These are phyloP conservation scores for Sinotaia quadrata DNA, from an alignment of 2,888 invertebrate genomes.

Conservation along the genomic window DNA sequence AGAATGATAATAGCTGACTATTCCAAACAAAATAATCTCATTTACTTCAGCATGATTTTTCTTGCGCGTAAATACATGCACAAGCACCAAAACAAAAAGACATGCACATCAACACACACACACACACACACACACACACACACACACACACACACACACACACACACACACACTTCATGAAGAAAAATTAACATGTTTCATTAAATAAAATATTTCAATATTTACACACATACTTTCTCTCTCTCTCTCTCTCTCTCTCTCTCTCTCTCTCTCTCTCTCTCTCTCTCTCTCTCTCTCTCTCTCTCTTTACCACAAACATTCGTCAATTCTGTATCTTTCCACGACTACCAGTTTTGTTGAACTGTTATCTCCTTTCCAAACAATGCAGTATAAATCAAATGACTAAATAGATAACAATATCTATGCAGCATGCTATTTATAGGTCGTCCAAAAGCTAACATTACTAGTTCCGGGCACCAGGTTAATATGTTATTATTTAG, in stretches of 20 bases:
- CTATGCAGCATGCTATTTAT: too few species aligned
- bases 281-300: conserved; percentile 5
- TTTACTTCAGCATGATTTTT: background rate
- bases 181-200: background rate
- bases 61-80: background rate
- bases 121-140: background rate
- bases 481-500: too few species aligned
- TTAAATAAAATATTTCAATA: background rate
- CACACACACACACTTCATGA: background rate
- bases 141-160: background rate
- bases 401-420: too few species aligned
- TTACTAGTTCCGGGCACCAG: too few species aligned
- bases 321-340: too few species aligned
- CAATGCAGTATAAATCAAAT: too few species aligned
- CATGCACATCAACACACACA: background rate
- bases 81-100: background rate
- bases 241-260: conserved; percentile 2
- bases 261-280: conserved; percentile 4
- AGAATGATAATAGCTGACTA: background rate
- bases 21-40: background rate
- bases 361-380: too few species aligned
- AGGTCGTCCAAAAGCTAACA: too few species aligned
- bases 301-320: background rate
- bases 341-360: too few species aligned
- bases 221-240: background rate